Conservation (phyloP, 2,113 vertebrate genomes). For the Apistogramma diplotaenia region DNA sequence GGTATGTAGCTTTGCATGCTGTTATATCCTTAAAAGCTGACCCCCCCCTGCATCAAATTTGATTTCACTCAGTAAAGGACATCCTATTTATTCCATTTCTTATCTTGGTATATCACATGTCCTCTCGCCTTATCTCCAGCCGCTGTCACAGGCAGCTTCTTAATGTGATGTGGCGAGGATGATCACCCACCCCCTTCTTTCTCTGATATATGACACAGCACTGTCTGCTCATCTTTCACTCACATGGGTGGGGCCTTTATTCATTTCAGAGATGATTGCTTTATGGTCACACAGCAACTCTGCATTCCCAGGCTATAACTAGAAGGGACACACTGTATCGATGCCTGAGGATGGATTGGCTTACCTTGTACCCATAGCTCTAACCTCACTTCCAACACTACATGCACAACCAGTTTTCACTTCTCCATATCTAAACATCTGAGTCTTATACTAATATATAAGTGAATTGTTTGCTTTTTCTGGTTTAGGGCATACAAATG, state of each 20-base stretch:
- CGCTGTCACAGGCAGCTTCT: not conserved
- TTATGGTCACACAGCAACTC: constrained; percentile 34
- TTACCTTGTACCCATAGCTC: constrained; percentile 14
- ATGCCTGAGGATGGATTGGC: constrained; percentile 40
- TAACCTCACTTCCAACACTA: not conserved
- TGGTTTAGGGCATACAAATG: not conserved
- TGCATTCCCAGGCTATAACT: constrained; percentile 59
- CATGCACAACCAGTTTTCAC: not conserved
- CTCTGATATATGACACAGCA: constrained; percentile 46
- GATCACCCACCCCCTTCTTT: not conserved
- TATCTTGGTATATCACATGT: constrained; percentile 9
- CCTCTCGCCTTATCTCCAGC: not conserved
- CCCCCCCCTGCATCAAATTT: not conserved
- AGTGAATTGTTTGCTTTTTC: not conserved
- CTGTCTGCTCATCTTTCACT: constrained; percentile 60
- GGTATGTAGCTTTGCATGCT: constrained; percentile 74
- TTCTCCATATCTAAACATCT: not conserved
- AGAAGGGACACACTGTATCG: constrained; percentile 41
- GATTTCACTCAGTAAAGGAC: not conserved
- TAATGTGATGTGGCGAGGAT: constrained; percentile 19
- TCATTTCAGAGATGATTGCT: constrained; percentile 64
- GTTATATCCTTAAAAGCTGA: not conserved
- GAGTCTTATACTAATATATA: not conserved
- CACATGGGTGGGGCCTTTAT: constrained; percentile 62
- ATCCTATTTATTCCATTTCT: not conserved